A percentile compares a stretch with the other conserved stretches of the same genome.
Conservation (phyloP, 30 jellyfish, hydroid and myxozoan species). For the Chrysaora quinquecirrha region DNA sequence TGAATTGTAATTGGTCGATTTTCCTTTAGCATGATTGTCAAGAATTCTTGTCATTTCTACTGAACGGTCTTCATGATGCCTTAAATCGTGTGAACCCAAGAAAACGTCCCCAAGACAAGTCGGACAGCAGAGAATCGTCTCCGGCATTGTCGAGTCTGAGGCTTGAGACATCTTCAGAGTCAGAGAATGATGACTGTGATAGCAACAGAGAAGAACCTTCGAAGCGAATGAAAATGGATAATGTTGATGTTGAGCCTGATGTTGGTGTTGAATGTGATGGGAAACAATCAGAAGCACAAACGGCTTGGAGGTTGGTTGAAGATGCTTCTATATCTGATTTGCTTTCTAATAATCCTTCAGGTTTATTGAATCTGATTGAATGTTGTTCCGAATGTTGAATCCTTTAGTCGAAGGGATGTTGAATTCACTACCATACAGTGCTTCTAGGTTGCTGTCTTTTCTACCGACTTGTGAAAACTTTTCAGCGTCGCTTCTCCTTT, state of each 20-base stretch:
- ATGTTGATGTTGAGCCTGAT: conserved; percentile 62
- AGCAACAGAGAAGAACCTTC: conserved; percentile 40
- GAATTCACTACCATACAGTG: no score
- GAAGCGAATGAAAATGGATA: conserved; percentile 75
- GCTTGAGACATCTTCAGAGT: conserved; percentile 61
- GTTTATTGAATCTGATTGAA: no score
- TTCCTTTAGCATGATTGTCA: conserved; percentile 87
- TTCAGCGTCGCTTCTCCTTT: no score
- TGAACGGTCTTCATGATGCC: conserved; percentile 88
- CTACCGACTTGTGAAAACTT: no score
- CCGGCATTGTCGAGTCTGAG: conserved; percentile 51
- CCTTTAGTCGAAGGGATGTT: no score
- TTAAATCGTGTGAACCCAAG: conserved; percentile 52
- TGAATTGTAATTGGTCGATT: background rate
- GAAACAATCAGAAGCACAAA: conserved; percentile 57
- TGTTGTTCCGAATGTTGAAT: no score
- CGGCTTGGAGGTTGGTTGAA: conserved; percentile 83
- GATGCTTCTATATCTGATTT: background rate
- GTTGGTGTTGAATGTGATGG: conserved; percentile 91
- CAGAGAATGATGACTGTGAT: conserved; percentile 55
- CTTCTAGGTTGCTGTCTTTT: no score
- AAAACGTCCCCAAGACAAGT: conserved; percentile 7
- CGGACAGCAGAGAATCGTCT: conserved; percentile 57
- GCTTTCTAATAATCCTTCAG: no score
- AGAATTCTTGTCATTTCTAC: conserved; percentile 79